Evolutionary conservation across 2,113 vertebrate genomes (phyloP), one percentile per base, ranked within the genome.

Genomic region (Sinocyclocheilus grahami): DNA sequence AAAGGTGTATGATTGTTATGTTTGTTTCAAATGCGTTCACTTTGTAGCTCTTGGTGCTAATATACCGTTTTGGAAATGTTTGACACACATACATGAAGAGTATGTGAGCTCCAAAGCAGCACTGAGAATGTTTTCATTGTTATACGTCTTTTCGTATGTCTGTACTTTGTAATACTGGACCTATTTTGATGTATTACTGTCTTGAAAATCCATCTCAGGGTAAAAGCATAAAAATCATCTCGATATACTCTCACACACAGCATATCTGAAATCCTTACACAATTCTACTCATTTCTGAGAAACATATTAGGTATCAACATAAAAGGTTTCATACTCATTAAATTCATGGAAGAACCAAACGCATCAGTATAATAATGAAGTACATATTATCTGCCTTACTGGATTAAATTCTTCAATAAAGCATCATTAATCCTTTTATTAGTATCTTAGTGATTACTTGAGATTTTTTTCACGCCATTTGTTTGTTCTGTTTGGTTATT

Each of bases 151-250:
- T 79, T 85, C 75, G 30, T 83, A 79, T 84, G 48, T 87, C 72
- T 51, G 79, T 51, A 53, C 85, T 80, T 88, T 82, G 76, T 89
- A 11, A 88, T 88, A 80, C 71, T 85, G 87, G 85, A 89, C 87
- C 39, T 85, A 55, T 85, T 85, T 87, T 85, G 82, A 37, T 90
- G 51, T 89, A 65, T 89, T 90, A 90, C 72, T 91, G 84, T 91
- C 46, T 91, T 89, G 83, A 88, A 88, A 84, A 84, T 90, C 91
- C 85, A 90, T 93, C 93, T 94, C 94, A 94, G 93, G 94, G 93
- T 92, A 85, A 93, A 89, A 84, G 63, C 69, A 89, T 85, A 71
- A 51, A 55, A 62, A 48, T 89, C 46, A 83, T 78, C 67, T 87
- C 13, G 62, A 74, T 80, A 53, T 81, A 85, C 24, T 24, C 71